phyloP scores from a whole-genome alignment of 2,888 invertebrate species.

The Osmoderma eremita region DNA sequence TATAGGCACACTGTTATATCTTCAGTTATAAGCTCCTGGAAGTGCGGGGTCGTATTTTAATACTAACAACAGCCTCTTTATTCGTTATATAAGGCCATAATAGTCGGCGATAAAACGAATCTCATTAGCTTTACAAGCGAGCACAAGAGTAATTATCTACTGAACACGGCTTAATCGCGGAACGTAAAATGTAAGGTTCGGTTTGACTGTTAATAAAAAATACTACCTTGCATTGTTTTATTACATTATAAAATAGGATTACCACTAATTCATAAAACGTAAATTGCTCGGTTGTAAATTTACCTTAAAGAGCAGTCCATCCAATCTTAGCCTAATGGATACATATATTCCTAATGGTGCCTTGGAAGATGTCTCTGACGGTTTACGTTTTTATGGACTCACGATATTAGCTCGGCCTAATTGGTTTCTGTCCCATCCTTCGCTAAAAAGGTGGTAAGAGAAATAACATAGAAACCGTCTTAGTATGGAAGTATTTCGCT shows the following conservation, averaged over 20 bases:
- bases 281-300: slow-evolving; percentile 20
- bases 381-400: too few relatives aligned
- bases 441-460: too few relatives aligned
- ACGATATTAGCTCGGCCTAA: too few relatives aligned
- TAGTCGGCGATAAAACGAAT: background rate
- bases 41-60: too few relatives aligned
- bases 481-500: too few relatives aligned
- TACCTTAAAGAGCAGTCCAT: slow-evolving; percentile 12
- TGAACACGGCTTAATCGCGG: slow-evolving; percentile 21
- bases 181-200: background rate
- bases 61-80: too few relatives aligned
- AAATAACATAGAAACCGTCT: too few relatives aligned
- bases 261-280: slow-evolving; percentile 32
- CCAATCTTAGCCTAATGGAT: background rate
- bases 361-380: too few relatives aligned
- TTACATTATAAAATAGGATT: slow-evolving; percentile 21
- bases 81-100: too few relatives aligned
- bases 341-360: background rate
- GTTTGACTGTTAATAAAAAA: background rate
- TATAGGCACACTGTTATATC: too few relatives aligned
- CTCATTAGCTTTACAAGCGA: slow-evolving; percentile 25
- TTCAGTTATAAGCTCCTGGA: too few relatives aligned
- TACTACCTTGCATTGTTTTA: slow-evolving; percentile 12
- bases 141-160: slow-evolving; percentile 3
- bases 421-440: too few relatives aligned